A percentile compares a stretch with the other conserved stretches of the same genome.
These are phyloP conservation scores for Acleris laterana DNA, from an alignment of 2,888 invertebrate genomes.

Conservation along the genomic window DNA sequence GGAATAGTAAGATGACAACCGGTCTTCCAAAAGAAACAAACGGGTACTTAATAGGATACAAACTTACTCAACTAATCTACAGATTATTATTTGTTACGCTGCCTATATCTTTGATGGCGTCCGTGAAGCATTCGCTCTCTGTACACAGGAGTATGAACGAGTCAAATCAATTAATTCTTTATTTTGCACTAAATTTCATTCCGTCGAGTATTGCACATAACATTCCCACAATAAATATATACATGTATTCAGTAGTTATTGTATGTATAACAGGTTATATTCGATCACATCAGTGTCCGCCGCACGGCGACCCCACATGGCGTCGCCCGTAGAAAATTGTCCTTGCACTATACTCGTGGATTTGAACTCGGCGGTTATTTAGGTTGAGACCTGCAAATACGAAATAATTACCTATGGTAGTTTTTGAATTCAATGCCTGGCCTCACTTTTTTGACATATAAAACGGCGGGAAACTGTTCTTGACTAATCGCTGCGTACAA, in stretches of 20 bases:
- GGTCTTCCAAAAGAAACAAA: slow-evolving; percentile 53
- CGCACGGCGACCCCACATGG: slow-evolving; percentile 36
- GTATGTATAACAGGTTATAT: slow-evolving; percentile 44
- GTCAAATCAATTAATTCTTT: slow-evolving; percentile 43
- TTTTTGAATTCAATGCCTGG: neutral
- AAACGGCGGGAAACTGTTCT: neutral
- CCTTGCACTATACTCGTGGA: slow-evolving; percentile 52
- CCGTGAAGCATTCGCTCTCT: slow-evolving; percentile 54
- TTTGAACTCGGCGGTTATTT: slow-evolving; percentile 65
- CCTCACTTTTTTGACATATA: too few relatives aligned
- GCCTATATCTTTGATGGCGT: slow-evolving; percentile 50
- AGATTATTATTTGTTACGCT: slow-evolving; percentile 51
- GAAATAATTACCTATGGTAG: neutral
- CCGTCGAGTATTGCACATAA: slow-evolving; percentile 68
- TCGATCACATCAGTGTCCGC: slow-evolving; percentile 36
- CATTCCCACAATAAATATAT: slow-evolving; percentile 63
- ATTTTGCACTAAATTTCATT: slow-evolving; percentile 57
- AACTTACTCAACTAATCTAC: slow-evolving; percentile 50
- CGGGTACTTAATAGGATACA: slow-evolving; percentile 51
- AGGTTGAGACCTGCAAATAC: slow-evolving; percentile 57
- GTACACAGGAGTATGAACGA: slow-evolving; percentile 54
- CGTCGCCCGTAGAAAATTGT: slow-evolving; percentile 45
- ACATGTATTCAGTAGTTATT: slow-evolving; percentile 55
- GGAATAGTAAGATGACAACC: slow-evolving; percentile 57
- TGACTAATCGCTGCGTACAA: neutral